Conservation (phyloP, 2,888 invertebrate genomes). For the Gibbula magus region DNA sequence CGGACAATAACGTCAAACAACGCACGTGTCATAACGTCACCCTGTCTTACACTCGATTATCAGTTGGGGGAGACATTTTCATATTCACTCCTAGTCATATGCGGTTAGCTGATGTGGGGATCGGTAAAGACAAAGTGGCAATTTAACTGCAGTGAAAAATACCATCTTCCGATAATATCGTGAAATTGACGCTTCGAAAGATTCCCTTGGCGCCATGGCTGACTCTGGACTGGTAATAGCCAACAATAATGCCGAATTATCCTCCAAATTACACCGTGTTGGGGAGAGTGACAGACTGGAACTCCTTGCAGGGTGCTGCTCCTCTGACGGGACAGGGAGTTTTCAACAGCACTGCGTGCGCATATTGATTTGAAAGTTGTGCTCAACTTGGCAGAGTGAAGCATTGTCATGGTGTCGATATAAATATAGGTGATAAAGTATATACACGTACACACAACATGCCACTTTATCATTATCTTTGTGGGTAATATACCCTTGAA, state of each 20-base stretch:
- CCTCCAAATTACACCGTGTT: conserved; percentile 31
- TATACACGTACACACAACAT: too few species aligned
- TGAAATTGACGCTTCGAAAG: conserved; percentile 34
- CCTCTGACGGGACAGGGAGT: neutral
- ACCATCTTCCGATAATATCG: conserved; percentile 40
- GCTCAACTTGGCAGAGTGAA: too few species aligned
- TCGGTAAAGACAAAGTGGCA: neutral
- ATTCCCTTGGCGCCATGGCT: conserved; percentile 34
- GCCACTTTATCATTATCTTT: too few species aligned
- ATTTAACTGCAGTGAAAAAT: conserved; percentile 39
- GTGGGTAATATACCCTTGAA: too few species aligned
- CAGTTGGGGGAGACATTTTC: neutral
- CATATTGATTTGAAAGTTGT: too few species aligned
- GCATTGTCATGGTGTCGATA: too few species aligned
- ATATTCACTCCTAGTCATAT: conserved; percentile 19
- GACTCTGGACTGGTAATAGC: conserved; percentile 35
- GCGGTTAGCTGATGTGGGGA: neutral
- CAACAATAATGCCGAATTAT: conserved; percentile 32
- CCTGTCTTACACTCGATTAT: too few species aligned
- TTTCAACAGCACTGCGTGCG: conserved; percentile 25
- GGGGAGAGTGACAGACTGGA: conserved; percentile 29
- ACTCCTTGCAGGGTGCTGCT: neutral
- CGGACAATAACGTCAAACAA: too few species aligned
- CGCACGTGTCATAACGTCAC: too few species aligned
- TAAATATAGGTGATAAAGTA: too few species aligned